Base-by-base conservation (phyloP, 1,140 invertebrate genomes). In the Lucilia sericata region DNA sequence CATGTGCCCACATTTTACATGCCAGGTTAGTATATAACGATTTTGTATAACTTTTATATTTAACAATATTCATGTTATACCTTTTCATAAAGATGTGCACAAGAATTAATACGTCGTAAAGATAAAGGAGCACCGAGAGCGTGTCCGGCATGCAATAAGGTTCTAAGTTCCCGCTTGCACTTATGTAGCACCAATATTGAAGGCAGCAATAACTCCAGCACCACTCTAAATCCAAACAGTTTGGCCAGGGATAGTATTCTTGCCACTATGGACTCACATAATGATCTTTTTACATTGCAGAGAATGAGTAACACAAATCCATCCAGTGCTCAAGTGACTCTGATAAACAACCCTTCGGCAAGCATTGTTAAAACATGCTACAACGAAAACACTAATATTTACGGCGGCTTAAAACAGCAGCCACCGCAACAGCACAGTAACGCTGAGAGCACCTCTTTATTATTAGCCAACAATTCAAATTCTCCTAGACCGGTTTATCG, bases 1-100 rank as follows among this genome's bases (percentile, higher is more conserved):
- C 96, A 5, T 97, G 96, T 91, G 94, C 95, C 1, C 96, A 97
- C 89, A 96, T 97, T 87, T 92, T 97, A 49, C 96, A 97, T 88
- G 95, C 96, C 36, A 95, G 95, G 96, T 96, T 88, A 65, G 49
- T 75, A 21, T 17, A 21, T 65, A 21, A 19, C 74, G 13, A 30
- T 30, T 21, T 75, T 13, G 19, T 75, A 42, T 42, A 10, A 60
- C 7, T 60, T 60, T 60, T 3, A 42, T 30, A 36, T 83, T 74
- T 30, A 2, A 30, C 25, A 2, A 30, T 30, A 30, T 30, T 30
- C 25, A 30, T 30, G 25, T 3, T 2, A 30, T 30, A 30, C 17
- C 5, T 70, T 84, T 78, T 49, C n/a, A 84, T n/a, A 34, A 87
- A 95, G 95, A 89, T 96, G 95, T 88, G 94, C 94, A 21, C 93